These are phyloP conservation scores for Chalcosyrphus nemorum DNA, from an alignment of 2,888 invertebrate species.

Conservation along the genomic window DNA sequence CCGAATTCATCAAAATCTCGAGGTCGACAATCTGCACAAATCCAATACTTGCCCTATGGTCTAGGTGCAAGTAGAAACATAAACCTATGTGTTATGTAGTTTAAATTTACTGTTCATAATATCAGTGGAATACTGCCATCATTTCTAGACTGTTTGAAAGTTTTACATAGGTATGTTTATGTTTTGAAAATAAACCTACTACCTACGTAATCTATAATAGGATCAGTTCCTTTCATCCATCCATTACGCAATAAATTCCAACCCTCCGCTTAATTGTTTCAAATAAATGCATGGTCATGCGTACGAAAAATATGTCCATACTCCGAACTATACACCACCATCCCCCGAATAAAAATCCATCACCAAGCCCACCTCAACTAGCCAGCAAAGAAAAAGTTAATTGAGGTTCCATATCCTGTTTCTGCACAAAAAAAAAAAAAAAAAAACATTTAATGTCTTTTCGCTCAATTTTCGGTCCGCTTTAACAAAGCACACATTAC, in stretches of 20 bases:
- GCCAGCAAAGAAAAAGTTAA: not conserved
- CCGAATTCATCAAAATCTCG: too few species aligned
- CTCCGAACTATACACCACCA: not conserved
- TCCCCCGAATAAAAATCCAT: constrained; percentile 9
- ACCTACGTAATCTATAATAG: constrained; percentile 6
- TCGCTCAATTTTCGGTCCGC: not conserved
- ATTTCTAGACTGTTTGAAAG: too few species aligned
- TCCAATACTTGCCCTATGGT: too few species aligned
- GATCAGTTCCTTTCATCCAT: not conserved
- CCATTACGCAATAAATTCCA: not conserved
- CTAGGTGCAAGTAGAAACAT: too few species aligned
- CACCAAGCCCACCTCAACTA: not conserved
- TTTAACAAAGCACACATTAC: constrained; percentile 23
- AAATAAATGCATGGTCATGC: constrained; percentile 37
- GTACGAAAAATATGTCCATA: constrained; percentile 12
- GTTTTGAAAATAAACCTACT: not conserved
- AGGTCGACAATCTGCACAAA: too few species aligned
- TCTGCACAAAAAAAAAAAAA: not conserved
- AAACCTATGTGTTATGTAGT: too few species aligned
- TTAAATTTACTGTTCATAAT: too few species aligned
- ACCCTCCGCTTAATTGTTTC: constrained; percentile 1
- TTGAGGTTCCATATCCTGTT: constrained; percentile 15
- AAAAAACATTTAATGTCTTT: not conserved
- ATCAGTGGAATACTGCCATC: too few species aligned
- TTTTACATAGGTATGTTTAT: too few species aligned